Evolutionary conservation across 1,140 invertebrate species (phyloP).

Genomic region (Eumeta japonica): DNA sequence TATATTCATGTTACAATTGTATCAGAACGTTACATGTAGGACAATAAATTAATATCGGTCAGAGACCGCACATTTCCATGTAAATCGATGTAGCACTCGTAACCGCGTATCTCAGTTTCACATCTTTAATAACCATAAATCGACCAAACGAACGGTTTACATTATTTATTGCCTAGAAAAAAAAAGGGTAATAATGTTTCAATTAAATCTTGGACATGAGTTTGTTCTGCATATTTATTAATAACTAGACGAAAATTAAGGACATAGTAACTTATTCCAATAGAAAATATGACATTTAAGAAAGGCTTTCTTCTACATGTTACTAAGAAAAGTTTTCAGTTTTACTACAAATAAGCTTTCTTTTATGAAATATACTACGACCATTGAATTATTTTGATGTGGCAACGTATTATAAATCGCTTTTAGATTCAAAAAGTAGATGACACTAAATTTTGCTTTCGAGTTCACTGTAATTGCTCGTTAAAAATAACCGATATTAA

Average conservation of each 20-base stretch:
- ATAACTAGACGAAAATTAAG: background rate
- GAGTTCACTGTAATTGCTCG: no score
- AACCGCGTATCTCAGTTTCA: constrained; percentile 28
- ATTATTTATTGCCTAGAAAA: constrained; percentile 43
- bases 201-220: background rate
- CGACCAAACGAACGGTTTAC: constrained; percentile 30
- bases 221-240: no score
- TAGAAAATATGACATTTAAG: background rate
- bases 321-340: background rate
- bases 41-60: no score
- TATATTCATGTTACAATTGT: no score
- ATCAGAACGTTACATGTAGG: no score
- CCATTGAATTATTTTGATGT: no score
- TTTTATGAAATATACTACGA: background rate
- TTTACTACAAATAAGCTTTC: background rate
- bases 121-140: constrained; percentile 54
- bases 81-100: constrained; percentile 36
- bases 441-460: no score
- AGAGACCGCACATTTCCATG: constrained; percentile 32
- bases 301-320: background rate
- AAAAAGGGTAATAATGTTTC: constrained; percentile 4
- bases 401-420: no score
- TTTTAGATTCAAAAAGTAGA: no score
- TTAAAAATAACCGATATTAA: no score
- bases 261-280: background rate